Evolutionary conservation across 2,797 vertebrate species (phyloP).

Genomic region (Chelidonichthys spinosus): DNA sequence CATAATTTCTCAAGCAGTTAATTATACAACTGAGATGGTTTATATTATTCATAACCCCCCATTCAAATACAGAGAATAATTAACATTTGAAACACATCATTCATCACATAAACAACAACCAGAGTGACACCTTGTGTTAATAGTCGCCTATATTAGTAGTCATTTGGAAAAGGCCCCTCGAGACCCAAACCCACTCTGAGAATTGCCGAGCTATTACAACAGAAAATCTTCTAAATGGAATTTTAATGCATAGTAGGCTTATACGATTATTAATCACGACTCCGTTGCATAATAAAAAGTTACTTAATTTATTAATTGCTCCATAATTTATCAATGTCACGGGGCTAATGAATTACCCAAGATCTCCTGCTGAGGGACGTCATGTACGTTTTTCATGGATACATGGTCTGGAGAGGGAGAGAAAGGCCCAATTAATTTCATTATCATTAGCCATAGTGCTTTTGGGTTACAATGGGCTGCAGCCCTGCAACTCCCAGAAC

Average conservation of each 20-base stretch:
- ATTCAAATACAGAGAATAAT: slow-evolving; percentile 64
- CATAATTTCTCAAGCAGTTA: slow-evolving; percentile 69
- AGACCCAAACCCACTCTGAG: slow-evolving; percentile 51
- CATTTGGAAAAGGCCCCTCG: slow-evolving; percentile 61
- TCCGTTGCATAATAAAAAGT: slow-evolving; percentile 72
- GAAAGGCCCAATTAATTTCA: slow-evolving; percentile 63
- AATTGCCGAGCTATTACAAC: slow-evolving; percentile 53
- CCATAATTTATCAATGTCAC: slow-evolving; percentile 82
- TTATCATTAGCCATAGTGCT: slow-evolving; percentile 69
- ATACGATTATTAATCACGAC: slow-evolving; percentile 70
- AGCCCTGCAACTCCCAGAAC: slow-evolving; percentile 62
- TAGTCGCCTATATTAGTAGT: slow-evolving; percentile 53
- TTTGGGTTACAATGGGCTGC: slow-evolving; percentile 56
- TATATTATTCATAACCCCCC: slow-evolving; percentile 67
- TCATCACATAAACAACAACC: slow-evolving; percentile 64
- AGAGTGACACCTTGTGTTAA: slow-evolving; percentile 70
- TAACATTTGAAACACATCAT: slow-evolving; percentile 67
- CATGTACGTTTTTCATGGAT: slow-evolving; percentile 67
- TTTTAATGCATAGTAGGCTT: slow-evolving; percentile 67
- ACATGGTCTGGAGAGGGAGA: slow-evolving; percentile 45
- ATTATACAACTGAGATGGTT: slow-evolving; percentile 63
- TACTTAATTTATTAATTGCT: slow-evolving; percentile 79
- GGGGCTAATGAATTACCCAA: slow-evolving; percentile 78
- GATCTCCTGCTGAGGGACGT: slow-evolving; percentile 72
- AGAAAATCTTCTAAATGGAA: slow-evolving; percentile 67